Conservation (phyloP, 2,113 vertebrate species). For the Antennarius striatus region DNA sequence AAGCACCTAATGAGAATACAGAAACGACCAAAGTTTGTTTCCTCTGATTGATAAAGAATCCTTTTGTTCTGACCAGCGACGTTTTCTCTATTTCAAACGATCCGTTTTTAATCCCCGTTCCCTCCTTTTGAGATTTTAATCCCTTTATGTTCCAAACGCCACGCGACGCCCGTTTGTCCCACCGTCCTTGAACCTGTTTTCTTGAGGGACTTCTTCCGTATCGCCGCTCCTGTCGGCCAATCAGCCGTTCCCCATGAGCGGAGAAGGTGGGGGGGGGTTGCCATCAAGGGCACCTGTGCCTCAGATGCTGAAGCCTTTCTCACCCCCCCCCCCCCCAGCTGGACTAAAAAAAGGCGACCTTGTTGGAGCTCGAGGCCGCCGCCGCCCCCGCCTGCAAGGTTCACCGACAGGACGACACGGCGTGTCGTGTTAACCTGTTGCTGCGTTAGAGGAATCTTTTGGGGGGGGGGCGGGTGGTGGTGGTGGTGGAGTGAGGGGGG, state of each 20-base stretch:
- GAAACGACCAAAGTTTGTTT: no score
- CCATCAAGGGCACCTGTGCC: conserved; percentile 59
- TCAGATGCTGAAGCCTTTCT: conserved; percentile 51
- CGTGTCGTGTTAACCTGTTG: no score
- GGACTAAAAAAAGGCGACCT: conserved; percentile 44
- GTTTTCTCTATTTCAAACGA: no score
- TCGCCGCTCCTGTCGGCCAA: conserved; percentile 11
- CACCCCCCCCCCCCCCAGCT: conserved; percentile 55
- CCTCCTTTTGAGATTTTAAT: no score
- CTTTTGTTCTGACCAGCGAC: no score
- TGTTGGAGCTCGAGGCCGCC: conserved; percentile 47
- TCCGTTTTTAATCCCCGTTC: no score
- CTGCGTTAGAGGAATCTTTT: background rate
- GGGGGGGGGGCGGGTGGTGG: background rate
- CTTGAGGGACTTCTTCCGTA: background rate
- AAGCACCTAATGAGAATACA: no score
- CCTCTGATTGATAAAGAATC: no score
- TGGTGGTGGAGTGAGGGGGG: background rate
- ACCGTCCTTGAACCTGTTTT: conserved; percentile 49
- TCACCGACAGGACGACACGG: conserved; percentile 51
- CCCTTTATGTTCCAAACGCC: background rate
- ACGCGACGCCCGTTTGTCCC: background rate
- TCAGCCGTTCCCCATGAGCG: conserved; percentile 20
- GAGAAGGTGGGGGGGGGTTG: background rate
- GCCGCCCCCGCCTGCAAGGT: conserved; percentile 51